Percentiles rank a stretch among this genome's conserved stretches.
Conservation (phyloP, 2,797 vertebrate genomes). For the Halcyon chelicuti region DNA sequence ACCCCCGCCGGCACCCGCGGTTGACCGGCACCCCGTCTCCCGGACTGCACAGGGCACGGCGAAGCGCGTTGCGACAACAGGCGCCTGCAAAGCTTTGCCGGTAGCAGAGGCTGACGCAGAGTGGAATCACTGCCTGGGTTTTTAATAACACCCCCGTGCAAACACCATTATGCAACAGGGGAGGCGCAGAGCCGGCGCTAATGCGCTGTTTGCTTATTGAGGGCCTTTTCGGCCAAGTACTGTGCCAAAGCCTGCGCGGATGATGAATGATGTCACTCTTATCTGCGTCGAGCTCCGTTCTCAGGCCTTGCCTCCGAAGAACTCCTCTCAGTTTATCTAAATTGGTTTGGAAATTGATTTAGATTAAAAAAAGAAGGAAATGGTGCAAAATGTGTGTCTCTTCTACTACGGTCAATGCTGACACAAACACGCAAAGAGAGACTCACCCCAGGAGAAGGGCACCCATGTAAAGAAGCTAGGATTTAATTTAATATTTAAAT, state of each 20-base stretch:
- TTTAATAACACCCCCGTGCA: constrained; percentile 14
- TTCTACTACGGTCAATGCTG: not conserved
- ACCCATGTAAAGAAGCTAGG: not conserved
- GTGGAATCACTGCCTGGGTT: not conserved
- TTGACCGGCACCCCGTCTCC: not conserved
- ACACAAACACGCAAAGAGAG: not conserved
- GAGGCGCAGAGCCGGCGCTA: not conserved
- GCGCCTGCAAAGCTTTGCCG: not conserved
- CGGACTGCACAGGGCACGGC: not conserved
- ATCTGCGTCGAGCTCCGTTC: not conserved
- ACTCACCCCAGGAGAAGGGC: not conserved
- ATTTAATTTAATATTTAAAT: not conserved
- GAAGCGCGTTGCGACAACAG: accelerated
- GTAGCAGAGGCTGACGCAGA: not conserved
- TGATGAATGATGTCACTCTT: not conserved
- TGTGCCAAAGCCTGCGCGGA: not conserved
- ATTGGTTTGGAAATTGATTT: not conserved
- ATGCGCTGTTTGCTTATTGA: constrained; percentile 29
- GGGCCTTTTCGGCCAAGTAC: not conserved
- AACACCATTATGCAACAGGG: constrained; percentile 10
- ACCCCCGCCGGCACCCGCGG: accelerated
- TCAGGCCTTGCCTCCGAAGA: not conserved
- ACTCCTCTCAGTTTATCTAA: not conserved
- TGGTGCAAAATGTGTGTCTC: not conserved
- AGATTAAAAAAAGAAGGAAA: not conserved